Conservation (phyloP, 1,140 invertebrate genomes). For the Kradibia gibbosae region DNA sequence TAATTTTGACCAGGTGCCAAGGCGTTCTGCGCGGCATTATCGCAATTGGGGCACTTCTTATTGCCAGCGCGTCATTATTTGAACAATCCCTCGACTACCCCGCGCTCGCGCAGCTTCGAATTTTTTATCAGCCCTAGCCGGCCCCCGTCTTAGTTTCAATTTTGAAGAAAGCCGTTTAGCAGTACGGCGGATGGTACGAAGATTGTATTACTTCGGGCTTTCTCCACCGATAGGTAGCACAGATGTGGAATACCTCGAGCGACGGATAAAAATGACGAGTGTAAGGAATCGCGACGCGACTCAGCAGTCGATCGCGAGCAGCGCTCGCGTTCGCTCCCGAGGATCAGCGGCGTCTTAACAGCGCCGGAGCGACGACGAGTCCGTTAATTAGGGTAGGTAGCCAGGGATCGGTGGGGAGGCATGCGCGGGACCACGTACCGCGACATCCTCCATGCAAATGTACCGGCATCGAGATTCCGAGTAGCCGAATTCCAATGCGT, state of each 20-base stretch:
- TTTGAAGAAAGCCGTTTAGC: background rate
- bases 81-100: background rate
- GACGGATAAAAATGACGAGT: slow-evolving; percentile 4
- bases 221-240: too few relatives aligned
- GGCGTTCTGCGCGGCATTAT: too few relatives aligned
- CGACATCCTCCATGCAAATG: slow-evolving; percentile 18
- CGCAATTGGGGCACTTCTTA: too few relatives aligned
- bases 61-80: background rate
- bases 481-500: slow-evolving; percentile 20
- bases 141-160: background rate
- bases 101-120: too few relatives aligned
- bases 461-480: background rate
- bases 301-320: background rate
- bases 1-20: too few relatives aligned
- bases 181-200: background rate
- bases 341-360: background rate
- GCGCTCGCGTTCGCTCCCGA: too few relatives aligned
- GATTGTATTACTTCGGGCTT: too few relatives aligned
- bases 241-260: too few relatives aligned
- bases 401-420: slow-evolving; percentile 19
- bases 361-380: background rate
- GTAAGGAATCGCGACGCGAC: background rate
- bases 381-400: slow-evolving; percentile 43
- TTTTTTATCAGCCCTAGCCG: too few relatives aligned
- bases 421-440: background rate